These are phyloP conservation scores for Mactra quadrangularis DNA, from an alignment of 1,140 invertebrate genomes.

Conservation along the genomic window DNA sequence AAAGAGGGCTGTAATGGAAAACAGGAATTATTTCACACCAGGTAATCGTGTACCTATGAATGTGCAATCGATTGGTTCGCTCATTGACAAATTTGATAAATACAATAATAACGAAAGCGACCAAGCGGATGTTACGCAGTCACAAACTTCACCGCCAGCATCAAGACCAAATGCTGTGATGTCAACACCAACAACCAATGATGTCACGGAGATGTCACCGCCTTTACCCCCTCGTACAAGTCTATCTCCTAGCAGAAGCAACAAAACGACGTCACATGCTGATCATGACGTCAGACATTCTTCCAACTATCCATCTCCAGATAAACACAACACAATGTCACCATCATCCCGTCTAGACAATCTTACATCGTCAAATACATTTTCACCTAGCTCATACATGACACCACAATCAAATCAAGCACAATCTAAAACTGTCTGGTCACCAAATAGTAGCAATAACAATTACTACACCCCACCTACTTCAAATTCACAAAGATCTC, in stretches of 20 bases:
- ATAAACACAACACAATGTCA: conserved; percentile 29
- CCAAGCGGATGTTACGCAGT: not conserved
- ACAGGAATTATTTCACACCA: conserved; percentile 51
- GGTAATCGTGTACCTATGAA: conserved; percentile 50
- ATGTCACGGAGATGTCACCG: conserved; percentile 5
- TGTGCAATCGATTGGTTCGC: conserved; percentile 40
- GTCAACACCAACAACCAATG: not conserved
- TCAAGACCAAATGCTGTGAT: conserved; percentile 25
- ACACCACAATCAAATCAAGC: conserved; percentile 23
- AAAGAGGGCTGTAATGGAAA: conserved; percentile 35
- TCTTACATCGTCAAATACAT: not conserved
- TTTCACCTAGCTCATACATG: conserved; percentile 28
- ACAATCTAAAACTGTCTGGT: not conserved
- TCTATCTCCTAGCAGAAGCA: not conserved
- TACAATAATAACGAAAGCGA: conserved; percentile 13
- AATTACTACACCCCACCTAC: conserved; percentile 12
- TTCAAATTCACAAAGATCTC: conserved; percentile 8
- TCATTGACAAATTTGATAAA: conserved; percentile 60
- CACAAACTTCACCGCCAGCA: not conserved
- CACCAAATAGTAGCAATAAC: conserved; percentile 20
- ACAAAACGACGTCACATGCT: not conserved
- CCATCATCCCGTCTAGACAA: conserved; percentile 23
- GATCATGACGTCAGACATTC: conserved; percentile 8
- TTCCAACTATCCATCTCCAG: not conserved
- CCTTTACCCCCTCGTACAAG: conserved; percentile 35